phyloP scores from a whole-genome alignment of 2,888 invertebrate genomes.

The Platycnemis pennipes region DNA sequence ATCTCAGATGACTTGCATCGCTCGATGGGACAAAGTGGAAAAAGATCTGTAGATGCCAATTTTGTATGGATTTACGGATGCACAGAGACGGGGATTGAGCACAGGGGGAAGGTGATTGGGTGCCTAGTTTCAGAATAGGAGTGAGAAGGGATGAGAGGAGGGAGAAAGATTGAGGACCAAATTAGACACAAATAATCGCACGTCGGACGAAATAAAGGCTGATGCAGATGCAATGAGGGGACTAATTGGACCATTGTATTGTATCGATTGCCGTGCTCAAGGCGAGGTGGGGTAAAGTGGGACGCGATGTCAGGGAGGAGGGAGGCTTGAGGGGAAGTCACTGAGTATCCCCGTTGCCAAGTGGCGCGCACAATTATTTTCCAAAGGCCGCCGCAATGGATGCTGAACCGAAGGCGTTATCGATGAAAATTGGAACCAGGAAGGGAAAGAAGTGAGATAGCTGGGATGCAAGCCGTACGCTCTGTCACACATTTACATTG shows the following conservation, averaged over 20 bases:
- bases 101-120: not conserved
- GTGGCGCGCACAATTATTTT: not conserved
- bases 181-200: not conserved
- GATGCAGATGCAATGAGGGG: not conserved
- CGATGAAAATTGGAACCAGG: not conserved
- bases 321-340: not conserved
- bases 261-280: not conserved
- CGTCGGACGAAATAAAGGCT: not conserved
- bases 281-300: not conserved
- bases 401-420: not conserved
- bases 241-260: slow-evolving; percentile 12
- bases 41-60: not conserved
- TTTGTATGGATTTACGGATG: not conserved
- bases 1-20: not conserved
- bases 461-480: not conserved
- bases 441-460: no score
- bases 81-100: not conserved
- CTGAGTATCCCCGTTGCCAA: not conserved
- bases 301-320: not conserved
- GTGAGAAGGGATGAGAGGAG: not conserved
- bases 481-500: not conserved
- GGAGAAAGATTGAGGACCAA: not conserved
- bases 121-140: not conserved
- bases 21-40: not conserved
- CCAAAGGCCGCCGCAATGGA: not conserved